Percentiles rank a stretch among this genome's conserved stretches.
phyloP scores from a whole-genome alignment of 2,113 vertebrate genomes.

The Corythornis vintsioides region DNA sequence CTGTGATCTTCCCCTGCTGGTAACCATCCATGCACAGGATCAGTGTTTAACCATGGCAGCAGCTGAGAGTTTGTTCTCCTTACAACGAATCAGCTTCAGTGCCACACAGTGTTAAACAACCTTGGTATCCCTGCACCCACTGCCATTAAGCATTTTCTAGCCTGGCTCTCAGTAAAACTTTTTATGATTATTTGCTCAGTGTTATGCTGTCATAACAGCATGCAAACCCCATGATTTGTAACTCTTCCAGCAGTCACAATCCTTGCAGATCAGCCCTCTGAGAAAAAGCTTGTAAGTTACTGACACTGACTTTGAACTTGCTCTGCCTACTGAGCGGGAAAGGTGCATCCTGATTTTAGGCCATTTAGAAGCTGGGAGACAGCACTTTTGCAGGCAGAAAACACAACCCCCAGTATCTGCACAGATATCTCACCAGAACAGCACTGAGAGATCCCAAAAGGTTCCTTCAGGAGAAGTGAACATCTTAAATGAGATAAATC shows the following conservation, averaged over 20 bases:
- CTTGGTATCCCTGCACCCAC: background rate
- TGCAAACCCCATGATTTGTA: background rate
- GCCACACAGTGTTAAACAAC: background rate
- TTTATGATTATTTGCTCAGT: background rate
- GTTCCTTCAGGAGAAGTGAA: background rate
- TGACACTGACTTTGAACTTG: background rate
- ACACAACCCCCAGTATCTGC: background rate
- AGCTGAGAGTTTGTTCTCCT: background rate
- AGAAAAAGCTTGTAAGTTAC: background rate
- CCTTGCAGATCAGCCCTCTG: background rate
- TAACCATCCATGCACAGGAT: background rate
- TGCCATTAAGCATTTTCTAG: background rate
- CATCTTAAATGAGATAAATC: background rate
- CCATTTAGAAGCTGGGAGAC: background rate
- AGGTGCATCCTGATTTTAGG: background rate
- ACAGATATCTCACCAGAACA: background rate
- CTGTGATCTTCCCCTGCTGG: background rate
- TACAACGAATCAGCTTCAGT: background rate
- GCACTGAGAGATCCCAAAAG: background rate
- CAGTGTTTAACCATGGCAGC: rapidly evolving
- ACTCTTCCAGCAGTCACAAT: background rate
- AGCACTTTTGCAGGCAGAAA: background rate
- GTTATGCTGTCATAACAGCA: background rate
- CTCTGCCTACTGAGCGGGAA: background rate
- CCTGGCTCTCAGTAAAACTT: background rate